Evolutionary conservation across 2,113 vertebrate genomes (phyloP).

Genomic region (Gymnarchus niloticus): DNA sequence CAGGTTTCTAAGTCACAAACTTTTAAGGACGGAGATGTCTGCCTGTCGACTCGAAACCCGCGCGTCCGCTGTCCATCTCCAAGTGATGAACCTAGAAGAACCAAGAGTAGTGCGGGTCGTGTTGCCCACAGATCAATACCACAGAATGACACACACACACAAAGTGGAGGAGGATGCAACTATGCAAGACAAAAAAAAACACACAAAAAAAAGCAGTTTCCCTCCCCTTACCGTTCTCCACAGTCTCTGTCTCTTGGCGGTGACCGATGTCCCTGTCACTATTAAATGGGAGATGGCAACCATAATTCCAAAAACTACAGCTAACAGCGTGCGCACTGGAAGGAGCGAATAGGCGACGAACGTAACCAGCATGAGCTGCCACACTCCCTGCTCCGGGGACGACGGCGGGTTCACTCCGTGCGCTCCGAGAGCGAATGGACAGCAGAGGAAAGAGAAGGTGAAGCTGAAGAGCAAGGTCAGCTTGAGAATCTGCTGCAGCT

Average conservation of each 20-base stretch:
- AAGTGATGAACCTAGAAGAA: slow-evolving; percentile 25
- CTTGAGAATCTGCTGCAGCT: slow-evolving; percentile 92
- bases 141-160: background rate
- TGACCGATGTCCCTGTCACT: slow-evolving; percentile 80
- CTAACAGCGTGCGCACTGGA: slow-evolving; percentile 88
- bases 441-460: slow-evolving; percentile 92
- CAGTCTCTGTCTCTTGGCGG: slow-evolving; percentile 70
- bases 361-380: slow-evolving; percentile 96
- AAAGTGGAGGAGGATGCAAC: background rate
- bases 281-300: slow-evolving; percentile 89
- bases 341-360: slow-evolving; percentile 91
- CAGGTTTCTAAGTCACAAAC: background rate
- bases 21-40: background rate
- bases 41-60: background rate
- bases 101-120: background rate
- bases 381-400: slow-evolving; percentile 84
- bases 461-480: slow-evolving; percentile 93
- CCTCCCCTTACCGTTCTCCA: slow-evolving; percentile 86
- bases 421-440: slow-evolving; percentile 80
- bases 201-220: background rate
- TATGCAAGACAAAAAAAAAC: background rate
- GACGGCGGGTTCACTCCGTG: slow-evolving; percentile 57
- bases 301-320: slow-evolving; percentile 81
- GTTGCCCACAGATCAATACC: background rate
- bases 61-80: slow-evolving; percentile 21